These are phyloP conservation scores for Cyrtonyx montezumae DNA, from an alignment of 2,113 vertebrate species.

Conservation along the genomic window DNA sequence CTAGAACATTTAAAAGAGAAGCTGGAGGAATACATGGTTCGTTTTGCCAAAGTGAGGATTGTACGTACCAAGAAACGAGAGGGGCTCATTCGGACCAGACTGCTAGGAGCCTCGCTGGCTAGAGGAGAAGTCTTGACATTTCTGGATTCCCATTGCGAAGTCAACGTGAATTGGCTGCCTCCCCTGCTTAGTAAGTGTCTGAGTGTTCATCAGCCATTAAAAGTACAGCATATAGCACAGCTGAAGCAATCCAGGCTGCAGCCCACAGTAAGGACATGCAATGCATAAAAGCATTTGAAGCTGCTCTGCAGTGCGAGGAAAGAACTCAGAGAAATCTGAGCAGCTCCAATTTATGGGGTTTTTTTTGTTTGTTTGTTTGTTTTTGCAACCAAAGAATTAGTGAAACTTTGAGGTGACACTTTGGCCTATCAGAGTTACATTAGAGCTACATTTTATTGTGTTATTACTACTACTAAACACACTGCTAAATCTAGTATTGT, in stretches of 20 bases:
- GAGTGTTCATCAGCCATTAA: not conserved
- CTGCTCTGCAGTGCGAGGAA: not conserved
- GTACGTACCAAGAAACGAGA: constrained; percentile 89
- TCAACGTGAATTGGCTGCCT: constrained; percentile 92
- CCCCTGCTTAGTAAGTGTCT: constrained; percentile 87
- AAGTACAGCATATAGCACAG: not conserved
- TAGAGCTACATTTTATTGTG: not conserved
- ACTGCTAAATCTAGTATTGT: not conserved
- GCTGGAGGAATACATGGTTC: constrained; percentile 88
- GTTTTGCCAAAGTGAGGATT: constrained; percentile 89
- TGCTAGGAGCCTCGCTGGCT: constrained; percentile 87
- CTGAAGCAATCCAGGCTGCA: not conserved
- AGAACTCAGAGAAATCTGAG: not conserved
- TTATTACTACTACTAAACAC: not conserved
- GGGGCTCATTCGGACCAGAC: constrained; percentile 88
- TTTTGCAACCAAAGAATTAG: not conserved
- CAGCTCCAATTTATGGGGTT: not conserved
- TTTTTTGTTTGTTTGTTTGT: not conserved
- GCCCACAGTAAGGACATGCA: not conserved
- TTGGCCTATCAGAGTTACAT: not conserved
- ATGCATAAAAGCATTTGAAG: not conserved
- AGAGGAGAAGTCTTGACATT: constrained; percentile 90
- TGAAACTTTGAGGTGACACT: not conserved
- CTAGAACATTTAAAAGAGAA: constrained; percentile 87
- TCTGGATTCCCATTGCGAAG: constrained; percentile 91